Evolutionary conservation across 1,140 invertebrate species (phyloP), one percentile per base, ranked within the genome.

Genomic region (Ostrea denselamellosa): DNA sequence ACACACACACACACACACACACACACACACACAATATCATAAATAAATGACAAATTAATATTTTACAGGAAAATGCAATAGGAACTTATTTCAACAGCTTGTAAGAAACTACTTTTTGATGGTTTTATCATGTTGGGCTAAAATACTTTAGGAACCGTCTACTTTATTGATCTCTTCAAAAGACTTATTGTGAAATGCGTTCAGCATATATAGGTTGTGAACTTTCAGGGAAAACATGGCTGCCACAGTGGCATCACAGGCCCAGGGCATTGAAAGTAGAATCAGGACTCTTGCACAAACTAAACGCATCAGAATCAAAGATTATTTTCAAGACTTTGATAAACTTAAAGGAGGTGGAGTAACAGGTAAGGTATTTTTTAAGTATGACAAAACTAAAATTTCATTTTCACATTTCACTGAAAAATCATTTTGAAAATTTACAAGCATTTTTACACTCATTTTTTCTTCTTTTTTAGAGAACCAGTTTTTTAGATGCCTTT

Each of bases 301-400:
- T 12, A 94, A 93, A 85, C 86, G 95, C 82, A 92, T 95, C 22
- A 88, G 94, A 85, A 91, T 94, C 22, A 91, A 90, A 87, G 92
- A 95, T 88, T 95, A 94, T 86, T 95, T 95, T 86, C 92, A 93
- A 88, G 95, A 95, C 86, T 95, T 93, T 92, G 95, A 95, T 85
- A 93, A 93, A 87, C 91, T 95, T 3, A 89, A 94, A 52, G 94
- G 94, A 83, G 95, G 95, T 54, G 95, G 90, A 93, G 92, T 95
- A 8, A 93, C 95, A 90, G 92, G 95, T 95, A 92, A 91, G 5
- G 9, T n/a, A 52, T 83, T 52, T 14, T 9, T 53, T 83, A 44
- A 53, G n/a, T n/a, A n/a, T n/a, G n/a, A n/a, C 19, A 54, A 7
- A 83, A 81, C 17, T 25, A 62, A 62, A 62, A 25, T 81, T 25